Conservation (phyloP, 2,888 invertebrate species). For the Notodonta dromedarius region DNA sequence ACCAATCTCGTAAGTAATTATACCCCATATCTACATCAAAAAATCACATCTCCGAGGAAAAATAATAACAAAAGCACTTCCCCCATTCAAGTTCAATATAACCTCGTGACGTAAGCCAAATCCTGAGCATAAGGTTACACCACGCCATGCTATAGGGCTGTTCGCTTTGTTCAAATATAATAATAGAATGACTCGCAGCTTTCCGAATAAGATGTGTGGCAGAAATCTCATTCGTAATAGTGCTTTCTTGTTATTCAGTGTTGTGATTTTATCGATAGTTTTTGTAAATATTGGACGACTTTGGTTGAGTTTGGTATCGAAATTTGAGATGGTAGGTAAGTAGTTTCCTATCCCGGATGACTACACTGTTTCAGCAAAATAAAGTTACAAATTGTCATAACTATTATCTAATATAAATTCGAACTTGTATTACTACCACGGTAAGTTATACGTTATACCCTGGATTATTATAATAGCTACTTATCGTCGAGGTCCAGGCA, state of each 20-base stretch:
- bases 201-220: constrained; percentile 73
- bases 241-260: constrained; percentile 44
- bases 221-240: constrained; percentile 74
- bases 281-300: constrained; percentile 19
- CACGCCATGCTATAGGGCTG: constrained; percentile 30
- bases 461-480: too few species aligned
- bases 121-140: constrained; percentile 60
- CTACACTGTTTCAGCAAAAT: too few species aligned
- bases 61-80: constrained; percentile 30
- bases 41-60: constrained; percentile 17
- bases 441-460: too few species aligned
- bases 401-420: too few species aligned
- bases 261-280: constrained; percentile 43
- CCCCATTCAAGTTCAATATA: constrained; percentile 62
- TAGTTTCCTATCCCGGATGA: too few species aligned
- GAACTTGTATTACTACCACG: too few species aligned
- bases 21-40: constrained; percentile 7
- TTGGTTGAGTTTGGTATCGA: constrained; percentile 8
- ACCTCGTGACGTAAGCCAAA: constrained; percentile 71
- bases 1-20: constrained; percentile 3
- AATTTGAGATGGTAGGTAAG: neutral
- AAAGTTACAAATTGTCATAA: too few species aligned
- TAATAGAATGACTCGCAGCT: constrained; percentile 76
- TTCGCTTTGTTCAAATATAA: constrained; percentile 74
- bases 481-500: too few species aligned